Evolutionary conservation across 2,888 invertebrate species (phyloP), one percentile per base, ranked within the genome.

Genomic region (Dicranocentrus wangi): DNA sequence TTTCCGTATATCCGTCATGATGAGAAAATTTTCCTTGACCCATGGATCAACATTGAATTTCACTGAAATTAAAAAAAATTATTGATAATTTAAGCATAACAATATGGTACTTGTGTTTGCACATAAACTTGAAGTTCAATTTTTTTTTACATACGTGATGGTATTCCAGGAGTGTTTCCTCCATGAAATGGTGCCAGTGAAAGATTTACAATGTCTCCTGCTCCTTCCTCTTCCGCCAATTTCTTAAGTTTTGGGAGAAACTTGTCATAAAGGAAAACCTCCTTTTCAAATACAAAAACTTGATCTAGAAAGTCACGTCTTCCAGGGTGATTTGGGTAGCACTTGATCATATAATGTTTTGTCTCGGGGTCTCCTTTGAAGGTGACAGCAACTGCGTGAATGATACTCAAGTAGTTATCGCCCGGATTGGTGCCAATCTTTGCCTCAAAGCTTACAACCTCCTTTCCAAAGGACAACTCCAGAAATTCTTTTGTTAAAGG

Each of bases 351-450:
- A 27, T 78, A 78, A 13, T 69, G 61, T 1, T 53, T 39, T 25
- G 47, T 21, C 2, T 42, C 32, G 5, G 1, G 1, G 5, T 70
- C 70, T 15, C 70, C 77, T 42, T 78, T 78, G 21, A 78, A 78
- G 27, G 23, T n/a, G 2, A 78, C 77, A 8, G 69, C 63, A 8
- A 78, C 27, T 27, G 70, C 77, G 39, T 78, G 77, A 0, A 78
- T 70, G 7, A 78, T 53, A n/a, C 77, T 78, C 55, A 78, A 27
- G n/a, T 78, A 78, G 19, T 78, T 78, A 21, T 78, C 77, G 2
- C 77, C 77, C 15, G 77, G 77, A 42, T 78, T 78, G 1, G 77
- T 78, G 1, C 77, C 77, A 15, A 53, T 19, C 0, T 61, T 28
- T 0, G 42, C 25, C 0, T 15, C 53, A 19, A 78, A 78, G 13